phyloP scores from a whole-genome alignment of 1,140 invertebrate species.

The Trichonephila inaurata region DNA sequence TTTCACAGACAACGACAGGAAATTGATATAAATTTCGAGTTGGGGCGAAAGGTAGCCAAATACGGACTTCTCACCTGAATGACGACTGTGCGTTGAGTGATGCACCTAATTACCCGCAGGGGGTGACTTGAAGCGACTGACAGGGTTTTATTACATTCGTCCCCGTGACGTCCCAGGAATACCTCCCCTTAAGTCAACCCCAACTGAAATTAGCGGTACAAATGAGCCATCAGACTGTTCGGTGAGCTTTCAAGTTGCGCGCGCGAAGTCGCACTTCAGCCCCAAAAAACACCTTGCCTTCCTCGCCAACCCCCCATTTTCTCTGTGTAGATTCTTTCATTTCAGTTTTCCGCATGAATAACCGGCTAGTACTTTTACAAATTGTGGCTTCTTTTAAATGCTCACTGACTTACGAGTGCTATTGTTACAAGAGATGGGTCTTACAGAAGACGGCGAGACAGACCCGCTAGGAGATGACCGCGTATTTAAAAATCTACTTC shows the following conservation, averaged over 20 bases:
- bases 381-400: constrained; percentile 15
- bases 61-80: constrained; percentile 10
- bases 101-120: constrained; percentile 29
- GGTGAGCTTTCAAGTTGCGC: constrained; percentile 58
- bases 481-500: neutral
- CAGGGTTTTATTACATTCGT: constrained; percentile 74
- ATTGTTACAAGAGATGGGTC: neutral
- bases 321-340: neutral
- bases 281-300: neutral
- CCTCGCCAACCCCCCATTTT: neutral
- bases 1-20: neutral
- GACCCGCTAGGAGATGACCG: neutral
- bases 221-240: constrained; percentile 62
- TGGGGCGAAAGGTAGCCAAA: constrained; percentile 45
- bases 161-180: constrained; percentile 47
- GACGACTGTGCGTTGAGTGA: neutral
- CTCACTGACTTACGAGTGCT: neutral
- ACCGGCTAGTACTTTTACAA: neutral
- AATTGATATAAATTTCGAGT: neutral
- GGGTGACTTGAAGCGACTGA: constrained; percentile 42
- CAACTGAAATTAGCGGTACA: constrained; percentile 71
- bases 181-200: constrained; percentile 55
- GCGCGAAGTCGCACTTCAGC: neutral
- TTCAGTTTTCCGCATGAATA: constrained; percentile 11
- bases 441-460: neutral